Evolutionary conservation across 2,113 vertebrate species (phyloP).

Genomic region (Epinephelus lanceolatus): DNA sequence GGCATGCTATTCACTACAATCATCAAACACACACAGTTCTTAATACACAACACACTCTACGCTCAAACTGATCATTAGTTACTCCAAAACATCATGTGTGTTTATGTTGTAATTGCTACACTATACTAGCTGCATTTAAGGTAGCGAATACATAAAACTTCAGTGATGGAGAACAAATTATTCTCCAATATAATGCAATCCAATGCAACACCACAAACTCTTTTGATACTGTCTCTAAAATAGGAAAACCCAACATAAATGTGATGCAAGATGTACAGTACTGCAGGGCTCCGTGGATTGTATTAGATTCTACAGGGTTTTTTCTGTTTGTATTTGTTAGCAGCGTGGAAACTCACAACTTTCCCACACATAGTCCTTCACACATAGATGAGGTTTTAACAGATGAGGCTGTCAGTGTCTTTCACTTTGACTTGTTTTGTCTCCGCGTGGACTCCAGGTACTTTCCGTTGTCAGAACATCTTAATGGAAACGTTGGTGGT

Average conservation of each 20-base stretch:
- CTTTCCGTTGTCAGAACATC: slow-evolving; percentile 41
- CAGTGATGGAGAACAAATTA: background rate
- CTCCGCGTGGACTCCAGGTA: slow-evolving; percentile 21
- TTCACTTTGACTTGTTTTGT: slow-evolving; percentile 25
- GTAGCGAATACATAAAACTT: background rate
- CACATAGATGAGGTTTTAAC: slow-evolving; percentile 5
- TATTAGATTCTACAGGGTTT: background rate
- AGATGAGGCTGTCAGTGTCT: background rate
- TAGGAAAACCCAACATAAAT: background rate
- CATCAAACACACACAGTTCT: slow-evolving; percentile 2
- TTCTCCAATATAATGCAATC: background rate
- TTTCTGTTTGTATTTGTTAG: background rate
- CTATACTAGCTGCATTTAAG: background rate
- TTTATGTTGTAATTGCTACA: background rate
- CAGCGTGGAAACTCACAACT: background rate
- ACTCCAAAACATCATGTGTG: background rate
- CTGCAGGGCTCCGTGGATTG: background rate
- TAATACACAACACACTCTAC: background rate
- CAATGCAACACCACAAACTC: background rate
- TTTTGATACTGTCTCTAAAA: background rate
- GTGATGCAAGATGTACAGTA: no score
- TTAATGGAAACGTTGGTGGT: slow-evolving; percentile 4
- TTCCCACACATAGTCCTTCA: background rate
- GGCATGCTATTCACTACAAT: slow-evolving; percentile 15
- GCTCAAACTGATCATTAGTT: background rate